These are phyloP conservation scores for Brachionus asplanchnoidis DNA, from an alignment of 1,140 invertebrate genomes.

Conservation along the genomic window DNA sequence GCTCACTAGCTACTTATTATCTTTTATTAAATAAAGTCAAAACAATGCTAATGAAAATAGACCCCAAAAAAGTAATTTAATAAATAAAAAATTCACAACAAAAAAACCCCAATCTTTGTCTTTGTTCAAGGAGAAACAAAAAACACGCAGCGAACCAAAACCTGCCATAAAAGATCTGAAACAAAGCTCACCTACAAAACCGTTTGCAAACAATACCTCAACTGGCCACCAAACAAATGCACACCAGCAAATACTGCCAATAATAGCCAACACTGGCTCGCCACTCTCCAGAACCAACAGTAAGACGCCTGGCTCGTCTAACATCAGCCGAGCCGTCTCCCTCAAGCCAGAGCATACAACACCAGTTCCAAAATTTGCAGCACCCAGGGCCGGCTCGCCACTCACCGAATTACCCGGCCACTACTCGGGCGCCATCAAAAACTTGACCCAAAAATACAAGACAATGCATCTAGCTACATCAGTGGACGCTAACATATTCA, in stretches of 20 bases:
- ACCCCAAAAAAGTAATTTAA: constrained; percentile 33
- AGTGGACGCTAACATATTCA: not conserved
- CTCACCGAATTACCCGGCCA: not conserved
- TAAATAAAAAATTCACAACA: not conserved
- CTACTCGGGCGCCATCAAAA: constrained; percentile 31
- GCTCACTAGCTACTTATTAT: constrained; percentile 51
- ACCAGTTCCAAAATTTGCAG: not conserved
- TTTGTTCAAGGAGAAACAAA: constrained; percentile 17
- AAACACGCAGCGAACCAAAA: not conserved
- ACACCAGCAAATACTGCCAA: not conserved
- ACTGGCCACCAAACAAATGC: not conserved
- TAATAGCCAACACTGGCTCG: not conserved
- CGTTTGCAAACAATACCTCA: not conserved
- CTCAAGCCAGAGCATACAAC: not conserved
- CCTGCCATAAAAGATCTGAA: constrained; percentile 37
- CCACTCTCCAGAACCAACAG: not conserved
- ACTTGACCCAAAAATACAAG: constrained; percentile 35
- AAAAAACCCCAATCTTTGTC: not conserved
- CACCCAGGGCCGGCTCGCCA: not conserved
- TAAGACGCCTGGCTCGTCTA: not conserved
- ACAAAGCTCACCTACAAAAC: constrained; percentile 22
- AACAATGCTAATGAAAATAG: constrained; percentile 42
- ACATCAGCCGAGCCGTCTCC: not conserved
- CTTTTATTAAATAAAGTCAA: constrained; percentile 45
- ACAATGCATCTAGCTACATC: constrained; percentile 40